Base-by-base conservation (phyloP, 2,888 invertebrate genomes). In the Dexiosoma caninum region DNA sequence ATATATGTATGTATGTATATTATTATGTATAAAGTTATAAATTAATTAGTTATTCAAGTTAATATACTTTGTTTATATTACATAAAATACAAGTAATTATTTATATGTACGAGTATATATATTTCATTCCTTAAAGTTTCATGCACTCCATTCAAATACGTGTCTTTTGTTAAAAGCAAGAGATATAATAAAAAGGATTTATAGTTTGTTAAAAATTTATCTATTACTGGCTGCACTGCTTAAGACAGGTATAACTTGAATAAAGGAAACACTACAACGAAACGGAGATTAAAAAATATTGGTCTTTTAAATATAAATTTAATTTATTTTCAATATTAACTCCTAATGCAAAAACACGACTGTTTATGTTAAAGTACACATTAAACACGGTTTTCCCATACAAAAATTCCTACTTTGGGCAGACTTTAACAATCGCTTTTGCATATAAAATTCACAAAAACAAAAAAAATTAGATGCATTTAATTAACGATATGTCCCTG, bases 71-170 rank as follows among this genome's bases (percentile, higher is more conserved):
- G 46, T 81, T 46, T 81, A 78, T 81, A 44, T 75, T 78, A 81
- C 78, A 81, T 81, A 78, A 78, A 81, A 81, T 81, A 78, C 81
- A 78, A 78, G 60, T 81, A 71, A 42, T 72, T 27, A 42, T 27
- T 60, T 60, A 40, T 51, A 49, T 49, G 9, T 19, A 21, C 19
- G 51, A 32, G 16, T 53, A 27, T 37, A 23, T 9, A 7, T 5
- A 42, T 35, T 60, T 14, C 5, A 14, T 16, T 49, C n/a, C 21
- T 16, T 27, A 6, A 46, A 27, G n/a, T n/a, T 27, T 19, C n/a
- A 14, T 57, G 1, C 49, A 46, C 37, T 49, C 37, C n/a, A 7
- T 21, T 44, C 14, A 67, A 44, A 53, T 35, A 57, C 67, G 64
- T 51, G 67, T 49, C 62, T 12, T 64, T 70, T 44, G 21, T 6